Percentiles rank a stretch among this genome's conserved stretches.
phyloP scores from a whole-genome alignment of 2,797 vertebrate genomes.

The Molothrus ater region DNA sequence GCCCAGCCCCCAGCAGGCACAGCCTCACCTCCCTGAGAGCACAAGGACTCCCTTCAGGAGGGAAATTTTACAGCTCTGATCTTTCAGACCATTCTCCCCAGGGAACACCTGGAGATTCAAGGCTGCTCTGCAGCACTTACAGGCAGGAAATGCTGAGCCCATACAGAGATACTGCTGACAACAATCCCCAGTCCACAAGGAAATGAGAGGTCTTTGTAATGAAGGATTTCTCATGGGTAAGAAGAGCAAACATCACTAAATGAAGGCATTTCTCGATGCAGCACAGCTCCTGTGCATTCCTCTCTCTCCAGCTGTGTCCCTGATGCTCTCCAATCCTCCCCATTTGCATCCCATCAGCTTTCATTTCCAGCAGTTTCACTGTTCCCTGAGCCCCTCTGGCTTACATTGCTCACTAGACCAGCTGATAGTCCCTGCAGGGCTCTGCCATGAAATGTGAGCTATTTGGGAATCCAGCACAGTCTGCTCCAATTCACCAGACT shows the following conservation, averaged over 20 bases:
- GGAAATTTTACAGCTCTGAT: background rate
- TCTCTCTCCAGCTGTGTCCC: accelerated
- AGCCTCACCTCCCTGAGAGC: background rate
- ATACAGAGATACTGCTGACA: background rate
- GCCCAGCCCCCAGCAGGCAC: background rate
- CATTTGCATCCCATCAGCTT: background rate
- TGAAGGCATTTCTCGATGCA: background rate
- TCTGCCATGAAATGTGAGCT: background rate
- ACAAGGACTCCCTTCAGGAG: background rate
- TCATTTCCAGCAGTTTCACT: background rate
- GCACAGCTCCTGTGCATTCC: background rate
- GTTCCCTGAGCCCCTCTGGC: background rate
- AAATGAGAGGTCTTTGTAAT: background rate
- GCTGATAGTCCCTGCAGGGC: background rate
- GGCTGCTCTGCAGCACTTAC: background rate
- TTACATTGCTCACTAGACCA: background rate
- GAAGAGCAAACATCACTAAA: background rate
- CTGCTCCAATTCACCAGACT: background rate
- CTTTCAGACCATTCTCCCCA: background rate
- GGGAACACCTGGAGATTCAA: background rate
- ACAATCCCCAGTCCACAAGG: background rate
- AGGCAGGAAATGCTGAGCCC: background rate
- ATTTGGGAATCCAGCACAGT: background rate
- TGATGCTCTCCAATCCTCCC: background rate
- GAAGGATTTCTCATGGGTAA: background rate